Evolutionary conservation across 2,113 vertebrate species (phyloP), one percentile per base, ranked within the genome.

Genomic region (Tupaia chinensis): DNA sequence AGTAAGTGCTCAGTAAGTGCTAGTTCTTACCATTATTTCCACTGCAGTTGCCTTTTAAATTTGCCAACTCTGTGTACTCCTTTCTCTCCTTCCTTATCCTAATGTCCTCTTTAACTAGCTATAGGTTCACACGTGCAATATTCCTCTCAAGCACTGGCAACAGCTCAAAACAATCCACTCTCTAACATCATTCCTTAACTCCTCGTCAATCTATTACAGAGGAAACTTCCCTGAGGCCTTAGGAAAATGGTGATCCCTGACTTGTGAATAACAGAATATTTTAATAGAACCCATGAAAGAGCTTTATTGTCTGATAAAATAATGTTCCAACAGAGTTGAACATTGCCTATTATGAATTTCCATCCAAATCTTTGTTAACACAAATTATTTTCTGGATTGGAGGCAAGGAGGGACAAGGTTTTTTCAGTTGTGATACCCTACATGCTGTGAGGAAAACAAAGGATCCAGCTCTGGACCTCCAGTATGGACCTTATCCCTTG

Each of bases 251-350:
- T 60, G n/a, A 56, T 23, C 16, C 25, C 56, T 68, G 91, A 81
- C 29, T 89, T 94, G 22, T 63, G 61, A 79, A 58, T 34, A 94
- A 88, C 15, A 92, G 29, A 81, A 69, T 92, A 68, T 74, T 61
- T 79, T 66, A 54, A 65, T 20, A 87, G 73, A 89, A 93, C 44
- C 20, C 34, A 93, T 4, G 16, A 58, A 16, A 72, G 23, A 60
- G 66, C 1, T 80, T 79, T 80, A 68, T 69, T 85, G 97, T 89
- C 84, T 65, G 56, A 72, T 77, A 61, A 92, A 83, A 80, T 76
- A 9, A 87, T 84, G 68, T 87, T 54, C 94, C 86, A n/a, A 69
- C 61, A 89, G 27, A 92, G 5, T 17, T 56, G 68, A 96, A 11
- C 54, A 91, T 61, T 61, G 19, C 86, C 72, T 95, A 25, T 34